Conservation (phyloP, 1,140 invertebrate species). For the Trichogramma pretiosum region DNA sequence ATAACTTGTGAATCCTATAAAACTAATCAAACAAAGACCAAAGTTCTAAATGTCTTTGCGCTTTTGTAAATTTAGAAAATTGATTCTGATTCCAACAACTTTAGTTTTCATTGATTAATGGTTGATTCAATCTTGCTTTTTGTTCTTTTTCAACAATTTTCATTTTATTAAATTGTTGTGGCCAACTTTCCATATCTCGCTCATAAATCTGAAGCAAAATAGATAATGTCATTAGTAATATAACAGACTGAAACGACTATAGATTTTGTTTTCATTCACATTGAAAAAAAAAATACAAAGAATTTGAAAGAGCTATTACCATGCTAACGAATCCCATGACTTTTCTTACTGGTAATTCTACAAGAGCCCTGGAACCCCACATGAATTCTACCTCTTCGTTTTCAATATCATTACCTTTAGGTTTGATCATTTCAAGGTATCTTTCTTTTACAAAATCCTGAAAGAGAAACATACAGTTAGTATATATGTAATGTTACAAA, state of each 20-base stretch:
- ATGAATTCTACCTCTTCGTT: slow-evolving; percentile 17
- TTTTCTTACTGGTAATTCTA: slow-evolving; percentile 23
- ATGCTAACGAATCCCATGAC: slow-evolving; percentile 28
- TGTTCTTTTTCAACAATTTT: slow-evolving; percentile 5
- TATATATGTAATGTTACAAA: slow-evolving; percentile 7
- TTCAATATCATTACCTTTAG: slow-evolving; percentile 5
- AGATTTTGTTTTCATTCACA: neutral
- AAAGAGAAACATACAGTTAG: slow-evolving; percentile 11
- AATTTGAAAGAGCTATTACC: too few species aligned
- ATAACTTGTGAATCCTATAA: too few species aligned
- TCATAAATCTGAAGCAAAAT: slow-evolving; percentile 26
- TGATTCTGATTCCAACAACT: too few species aligned
- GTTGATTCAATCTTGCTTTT: neutral
- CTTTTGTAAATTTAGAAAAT: too few species aligned
- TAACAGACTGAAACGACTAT: neutral
- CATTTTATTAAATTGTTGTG: slow-evolving; percentile 19
- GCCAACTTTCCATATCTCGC: slow-evolving; percentile 23
- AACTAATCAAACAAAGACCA: too few species aligned
- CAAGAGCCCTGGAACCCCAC: slow-evolving; percentile 29
- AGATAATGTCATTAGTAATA: neutral
- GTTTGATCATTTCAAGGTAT: slow-evolving; percentile 22
- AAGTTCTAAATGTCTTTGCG: too few species aligned
- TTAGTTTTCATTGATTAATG: too few species aligned
- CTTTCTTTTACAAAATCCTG: slow-evolving; percentile 32
- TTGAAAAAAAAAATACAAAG: too few species aligned